Base-by-base conservation (phyloP, 2,113 vertebrate genomes). In the Oxyura jamaicensis region DNA sequence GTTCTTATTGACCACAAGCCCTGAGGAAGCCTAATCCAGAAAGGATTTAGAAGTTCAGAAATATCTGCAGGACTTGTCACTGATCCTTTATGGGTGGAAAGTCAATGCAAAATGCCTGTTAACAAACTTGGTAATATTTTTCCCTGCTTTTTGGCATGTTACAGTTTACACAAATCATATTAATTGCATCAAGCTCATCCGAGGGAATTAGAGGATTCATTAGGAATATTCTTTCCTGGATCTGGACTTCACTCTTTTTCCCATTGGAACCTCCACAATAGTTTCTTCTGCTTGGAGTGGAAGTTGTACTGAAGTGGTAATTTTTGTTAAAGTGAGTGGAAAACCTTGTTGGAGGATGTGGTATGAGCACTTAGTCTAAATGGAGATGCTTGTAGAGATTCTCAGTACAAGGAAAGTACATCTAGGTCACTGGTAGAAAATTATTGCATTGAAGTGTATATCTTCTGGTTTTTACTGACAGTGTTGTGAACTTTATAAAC, bases 111-210 rank as follows among this genome's bases (percentile, higher is more conserved):
- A 76, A 55, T 59, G 8, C 4, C 7, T 35, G 9, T 62, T 63
- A 62, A 79, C 4, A 74, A 60, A 48, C 4, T 1, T 26, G 9
- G 23, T 56, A 56, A 42, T 3, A 9, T 21, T 53, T 81, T 41
- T 20, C 5, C 19, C 17, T 53, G 4, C 2, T 55, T 88, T 88
- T 77, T 36, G 73, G 11, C 66, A 23, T 29, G 3, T 6, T 62
- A 7, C 12, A 23, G 6, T 56, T 85, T 39, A n/a, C 21, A 52
- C 0, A 1, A 16, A 17, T 41, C 2, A 9, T 18, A 35, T 36
- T 44, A 75, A 84, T 46, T 77, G 2, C n/a, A 68, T 63, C 48
- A 85, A 8, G 8, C 55, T 44, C 81, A 36, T 31, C 35, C 41
- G 21, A 22, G 55, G 8, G 20, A 62, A 25, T 6, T 55, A 44